Base-by-base conservation (phyloP, 2,797 vertebrate genomes). In the Takifugu rubripes region DNA sequence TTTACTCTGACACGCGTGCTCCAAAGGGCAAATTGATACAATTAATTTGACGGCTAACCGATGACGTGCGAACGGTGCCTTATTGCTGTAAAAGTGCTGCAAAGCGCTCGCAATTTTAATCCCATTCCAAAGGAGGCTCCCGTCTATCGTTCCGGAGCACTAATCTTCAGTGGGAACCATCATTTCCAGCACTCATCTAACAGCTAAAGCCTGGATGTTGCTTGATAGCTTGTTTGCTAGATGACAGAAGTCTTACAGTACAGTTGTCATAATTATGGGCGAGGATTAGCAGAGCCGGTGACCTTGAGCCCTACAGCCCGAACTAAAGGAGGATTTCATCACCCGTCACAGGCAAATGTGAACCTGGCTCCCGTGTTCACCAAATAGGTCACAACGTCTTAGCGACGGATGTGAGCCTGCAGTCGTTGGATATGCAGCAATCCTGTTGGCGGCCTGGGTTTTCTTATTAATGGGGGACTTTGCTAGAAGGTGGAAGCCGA, bases 401-500 rank as follows among this genome's bases (percentile, higher is more conserved):
- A 82, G 68, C 72, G 53, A 59, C 52, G 66, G 73, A 67, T 81
- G 55, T 63, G 68, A 77, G 55, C 72, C 59, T 64, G 60, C 66
- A 78, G 66, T 82, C 62, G 75, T 68, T 53, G 66, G 61, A 61
- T 80, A 67, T 78, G 78, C 72, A 69, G 79, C 77, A 80, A 70
- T 81, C 69, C 59, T 60, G 67, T 72, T 70, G 68, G 66, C 68
- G 70, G 62, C 59, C 54, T 47, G 54, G 10, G 5, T 61, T 56
- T 67, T 69, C 65, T 70, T 84, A 80, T 87, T 89, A 90, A 89
- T 90, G 87, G 78, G 79, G 68, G 84, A 63, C 84, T 86, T 83
- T 84, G 84, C 85, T 86, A 71, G 88, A 82, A 89, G 87, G 87
- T 89, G 87, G 84, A 81, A 85, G 84, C 84, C 3, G 77, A 86